Evolutionary conservation across 2,888 invertebrate genomes (phyloP), one percentile per base, ranked within the genome.

Genomic region (Myopa tessellatipennis): DNA sequence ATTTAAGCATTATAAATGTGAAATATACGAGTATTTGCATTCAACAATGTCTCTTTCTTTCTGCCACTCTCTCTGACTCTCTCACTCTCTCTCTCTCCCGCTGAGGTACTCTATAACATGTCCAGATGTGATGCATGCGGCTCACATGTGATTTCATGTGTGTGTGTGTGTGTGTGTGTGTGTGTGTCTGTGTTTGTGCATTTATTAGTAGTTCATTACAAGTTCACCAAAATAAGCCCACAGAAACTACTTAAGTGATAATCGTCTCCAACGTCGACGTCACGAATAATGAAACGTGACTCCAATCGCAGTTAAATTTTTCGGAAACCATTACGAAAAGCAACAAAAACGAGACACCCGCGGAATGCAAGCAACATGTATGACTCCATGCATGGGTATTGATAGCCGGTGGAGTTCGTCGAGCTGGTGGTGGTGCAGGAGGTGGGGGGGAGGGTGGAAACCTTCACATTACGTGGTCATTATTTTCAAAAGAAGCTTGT

Each of bases 261-360:
- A 86, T 85, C 85, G 85, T 86, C 84, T 84, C 84, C 85, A 86
- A 8, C 7, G 45, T 45, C 45, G 78, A 83, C 83, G 85, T 85
- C 85, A 85, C 85, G 86, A 85, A 84, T 85, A 86, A 86, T 85
- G 85, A 85, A 85, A 85, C 85, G 85, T 85, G 85, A 85, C 85
- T 85, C 84, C 85, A 85, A 85, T 86, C 81, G 85, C 82, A 85
- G 85, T 85, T 85, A 85, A 85, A 85, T 85, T 84, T 83, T 82
- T 79, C 40, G 1, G 10, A 45, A 45, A 45, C 45, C 45, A 45
- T 45, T 45, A 1, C 3, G 10, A 77, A 45, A 76, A 78, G 52
- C 78, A 81, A 50, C 18, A 50, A 3, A 50, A 60, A 40, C 40
- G 12, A 36, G 45, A 10, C 45, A 45, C 7, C 45, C 45, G 45